These are phyloP conservation scores for Lasioglossum vierecki DNA, from an alignment of 2,888 invertebrate species.

Conservation along the genomic window DNA sequence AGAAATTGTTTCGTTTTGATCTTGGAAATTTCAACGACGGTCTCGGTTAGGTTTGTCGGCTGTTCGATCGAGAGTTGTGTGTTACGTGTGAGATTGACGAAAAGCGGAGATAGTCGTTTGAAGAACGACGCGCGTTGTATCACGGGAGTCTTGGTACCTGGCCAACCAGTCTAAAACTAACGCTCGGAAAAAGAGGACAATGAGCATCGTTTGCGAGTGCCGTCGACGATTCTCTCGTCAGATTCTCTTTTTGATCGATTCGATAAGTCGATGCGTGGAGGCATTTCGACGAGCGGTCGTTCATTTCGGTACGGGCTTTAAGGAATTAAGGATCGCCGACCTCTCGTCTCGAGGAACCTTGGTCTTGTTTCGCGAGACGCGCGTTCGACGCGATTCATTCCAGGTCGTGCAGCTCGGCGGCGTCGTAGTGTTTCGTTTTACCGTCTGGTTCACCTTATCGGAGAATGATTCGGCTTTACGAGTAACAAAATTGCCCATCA, in stretches of 20 bases:
- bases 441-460: constrained; percentile 23
- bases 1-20: background rate
- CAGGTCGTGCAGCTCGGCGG: background rate
- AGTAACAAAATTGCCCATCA: constrained; percentile 28
- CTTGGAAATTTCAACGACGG: background rate
- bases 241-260: constrained; percentile 15
- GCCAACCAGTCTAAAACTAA: constrained; percentile 55
- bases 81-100: background rate
- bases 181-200: constrained; percentile 33
- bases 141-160: constrained; percentile 39
- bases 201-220: background rate
- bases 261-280: background rate
- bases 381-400: constrained; percentile 22
- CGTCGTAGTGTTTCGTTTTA: constrained; percentile 20
- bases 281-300: background rate
- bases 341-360: background rate
- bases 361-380: background rate
- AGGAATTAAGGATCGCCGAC: constrained; percentile 29
- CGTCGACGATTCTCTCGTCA: background rate
- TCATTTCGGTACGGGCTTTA: constrained; percentile 1
- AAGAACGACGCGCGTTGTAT: background rate
- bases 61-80: background rate
- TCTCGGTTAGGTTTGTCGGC: background rate
- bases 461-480: constrained; percentile 34
- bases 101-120: background rate